Evolutionary conservation across 2,797 vertebrate species (phyloP).

Genomic region (Synaphobranchus kaupii): DNA sequence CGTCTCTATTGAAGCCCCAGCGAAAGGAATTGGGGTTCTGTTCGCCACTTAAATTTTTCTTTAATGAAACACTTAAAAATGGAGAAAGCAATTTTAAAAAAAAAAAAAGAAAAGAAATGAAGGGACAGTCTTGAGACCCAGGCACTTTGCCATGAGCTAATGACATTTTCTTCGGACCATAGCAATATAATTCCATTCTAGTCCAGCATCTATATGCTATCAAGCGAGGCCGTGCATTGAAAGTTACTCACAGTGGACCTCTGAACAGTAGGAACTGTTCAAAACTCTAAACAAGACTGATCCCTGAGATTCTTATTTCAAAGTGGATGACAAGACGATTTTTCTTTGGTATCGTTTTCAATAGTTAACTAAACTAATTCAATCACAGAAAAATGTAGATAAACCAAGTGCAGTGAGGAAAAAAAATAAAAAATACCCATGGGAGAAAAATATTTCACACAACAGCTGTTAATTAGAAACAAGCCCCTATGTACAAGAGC

Average conservation of each 20-base stretch:
- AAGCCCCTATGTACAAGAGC: slow-evolving; percentile 65
- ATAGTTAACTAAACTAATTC: slow-evolving; percentile 60
- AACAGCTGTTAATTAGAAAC: slow-evolving; percentile 79
- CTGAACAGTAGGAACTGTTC: too few relatives aligned
- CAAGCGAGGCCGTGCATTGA: neutral
- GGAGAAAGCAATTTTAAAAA: slow-evolving; percentile 32
- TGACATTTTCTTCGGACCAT: slow-evolving; percentile 24
- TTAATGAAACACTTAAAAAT: slow-evolving; percentile 52
- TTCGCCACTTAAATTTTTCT: slow-evolving; percentile 48
- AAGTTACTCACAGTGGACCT: neutral
- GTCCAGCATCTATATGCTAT: slow-evolving; percentile 8
- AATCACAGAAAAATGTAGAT: slow-evolving; percentile 33
- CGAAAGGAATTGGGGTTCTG: slow-evolving; percentile 47
- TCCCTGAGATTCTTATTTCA: slow-evolving; percentile 24
- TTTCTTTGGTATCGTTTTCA: slow-evolving; percentile 46
- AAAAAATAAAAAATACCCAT: slow-evolving; percentile 16
- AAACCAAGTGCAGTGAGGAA: slow-evolving; percentile 27
- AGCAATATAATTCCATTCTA: slow-evolving; percentile 10
- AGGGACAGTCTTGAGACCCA: neutral
- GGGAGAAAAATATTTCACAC: slow-evolving; percentile 67
- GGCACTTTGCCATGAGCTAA: slow-evolving; percentile 22
- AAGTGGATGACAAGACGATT: slow-evolving; percentile 43
- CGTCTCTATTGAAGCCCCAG: slow-evolving; percentile 55
- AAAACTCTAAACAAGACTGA: neutral
- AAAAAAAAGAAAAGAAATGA: neutral